Percentiles rank a stretch among this genome's conserved stretches.
Evolutionary conservation across 2,888 invertebrate genomes (phyloP).

Genomic region (Acanthosepion lycidas): DNA sequence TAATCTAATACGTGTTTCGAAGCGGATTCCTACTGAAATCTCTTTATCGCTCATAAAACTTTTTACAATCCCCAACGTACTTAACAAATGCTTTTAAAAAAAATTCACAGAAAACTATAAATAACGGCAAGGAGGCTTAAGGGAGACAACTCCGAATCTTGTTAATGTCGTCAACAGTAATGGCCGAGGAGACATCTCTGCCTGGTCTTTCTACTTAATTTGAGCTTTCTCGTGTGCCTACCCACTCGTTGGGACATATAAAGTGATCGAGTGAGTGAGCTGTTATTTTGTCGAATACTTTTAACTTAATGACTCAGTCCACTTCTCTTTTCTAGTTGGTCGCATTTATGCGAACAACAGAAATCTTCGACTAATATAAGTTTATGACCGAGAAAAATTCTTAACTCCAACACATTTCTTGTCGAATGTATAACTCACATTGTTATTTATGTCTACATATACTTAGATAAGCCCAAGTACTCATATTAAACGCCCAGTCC

Average conservation of each 20-base stretch:
- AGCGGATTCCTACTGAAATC: not conserved
- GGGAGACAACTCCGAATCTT: slow-evolving; percentile 2
- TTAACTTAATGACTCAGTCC: not conserved
- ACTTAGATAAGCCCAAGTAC: not conserved
- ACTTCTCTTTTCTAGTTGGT: not conserved
- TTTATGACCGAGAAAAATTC: not conserved
- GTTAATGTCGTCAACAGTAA: not conserved
- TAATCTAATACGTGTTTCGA: not conserved
- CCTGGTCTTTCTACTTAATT: not conserved
- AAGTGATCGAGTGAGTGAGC: not conserved
- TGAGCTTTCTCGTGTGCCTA: not conserved
- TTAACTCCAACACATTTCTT: not conserved
- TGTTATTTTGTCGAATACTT: not conserved
- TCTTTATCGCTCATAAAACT: slow-evolving; percentile 11
- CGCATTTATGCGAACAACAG: no score
- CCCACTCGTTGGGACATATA: not conserved
- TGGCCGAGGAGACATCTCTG: not conserved
- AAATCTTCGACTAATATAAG: not conserved
- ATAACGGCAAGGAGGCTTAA: not conserved
- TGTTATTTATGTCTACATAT: not conserved
- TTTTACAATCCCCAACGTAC: not conserved
- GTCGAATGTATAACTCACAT: not conserved
- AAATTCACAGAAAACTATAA: not conserved
- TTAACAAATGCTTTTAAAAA: not conserved
- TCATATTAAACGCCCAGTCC: no score